A percentile compares a stretch with the other conserved stretches of the same genome.
Conservation (phyloP, 2,113 vertebrate species). For the Burhinus bistriatus region DNA sequence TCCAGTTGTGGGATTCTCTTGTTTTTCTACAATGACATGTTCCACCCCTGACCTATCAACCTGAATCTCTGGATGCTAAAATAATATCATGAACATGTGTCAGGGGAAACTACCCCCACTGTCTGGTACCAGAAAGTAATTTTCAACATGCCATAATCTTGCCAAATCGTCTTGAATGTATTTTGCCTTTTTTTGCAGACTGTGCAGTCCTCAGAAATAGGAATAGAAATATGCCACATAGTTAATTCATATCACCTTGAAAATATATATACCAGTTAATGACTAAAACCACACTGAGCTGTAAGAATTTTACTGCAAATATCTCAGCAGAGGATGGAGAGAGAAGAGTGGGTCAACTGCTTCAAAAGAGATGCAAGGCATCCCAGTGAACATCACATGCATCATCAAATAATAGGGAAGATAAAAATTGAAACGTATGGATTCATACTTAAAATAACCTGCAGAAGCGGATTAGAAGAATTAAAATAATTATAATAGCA, state of each 20-base stretch:
- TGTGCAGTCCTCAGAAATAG: not conserved
- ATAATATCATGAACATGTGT: not conserved
- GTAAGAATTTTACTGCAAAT: not conserved
- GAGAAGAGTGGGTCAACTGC: not conserved
- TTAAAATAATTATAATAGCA: not conserved
- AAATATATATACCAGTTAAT: not conserved
- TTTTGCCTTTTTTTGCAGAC: not conserved
- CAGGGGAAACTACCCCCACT: not conserved
- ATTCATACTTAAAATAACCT: not conserved
- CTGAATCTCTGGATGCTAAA: not conserved
- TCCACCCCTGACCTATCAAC: not conserved
- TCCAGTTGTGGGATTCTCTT: not conserved
- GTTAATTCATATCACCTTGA: not conserved
- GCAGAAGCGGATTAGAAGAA: not conserved
- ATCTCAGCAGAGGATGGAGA: not conserved
- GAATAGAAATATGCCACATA: no score
- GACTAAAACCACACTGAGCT: not conserved
- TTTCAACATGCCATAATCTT: not conserved
- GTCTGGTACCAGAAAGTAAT: not conserved
- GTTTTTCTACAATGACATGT: not conserved
- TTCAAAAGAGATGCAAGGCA: not conserved
- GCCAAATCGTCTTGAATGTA: not conserved
- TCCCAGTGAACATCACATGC: not conserved
- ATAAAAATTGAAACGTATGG: not conserved
- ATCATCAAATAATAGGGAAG: not conserved